Evolutionary conservation across 2,113 vertebrate species (phyloP), one percentile per base, ranked within the genome.

Genomic region (Catharus minimus): DNA sequence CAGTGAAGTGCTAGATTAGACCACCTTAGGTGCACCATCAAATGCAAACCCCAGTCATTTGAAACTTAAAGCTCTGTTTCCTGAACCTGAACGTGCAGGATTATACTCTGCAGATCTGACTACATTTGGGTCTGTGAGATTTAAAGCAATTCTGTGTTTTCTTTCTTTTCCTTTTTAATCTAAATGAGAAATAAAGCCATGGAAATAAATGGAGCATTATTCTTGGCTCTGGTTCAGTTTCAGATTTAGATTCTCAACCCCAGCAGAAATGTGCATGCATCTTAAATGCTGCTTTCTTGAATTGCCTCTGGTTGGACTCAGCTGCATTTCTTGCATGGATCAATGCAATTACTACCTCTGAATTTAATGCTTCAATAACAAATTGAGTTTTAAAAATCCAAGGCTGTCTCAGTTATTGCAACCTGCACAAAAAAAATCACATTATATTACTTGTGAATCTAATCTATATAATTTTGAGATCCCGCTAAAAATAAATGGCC

Each of bases 161-260:
- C 23, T 83, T 95, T 83, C 36, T 71, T 80, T 78, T 44, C 33
- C 11, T 69, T 92, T 95, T 91, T 65, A 84, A 93, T 69, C 55
- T 79, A 58, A 92, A 93, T n/a, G 55, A 86, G 50, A 72, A 87
- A 78, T 72, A 93, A 93, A 93, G 33, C 46, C 55, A 36, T 24
- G 33, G 78, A 94, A 96, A 87, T 75, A 87, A 93, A 79, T n/a
- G 50, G 46, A 76, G 19, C 38, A 39, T 91, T 91, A 53, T 89
- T 92, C 69, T 93, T 94, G 84, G 84, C 41, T 82, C 68, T 66
- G 33, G 36, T 85, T 91, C 66, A 61, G 36, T 64, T 88, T 93
- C 57, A 64, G 41, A 57, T 39, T 32, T 41, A 87, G 67, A 89
- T 28, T 46, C 43, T 66, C 66, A 85, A 82, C 26, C 28, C 15